Evolutionary conservation across 1,140 invertebrate species (phyloP).

Genomic region (Tetramorium parvispinum): DNA sequence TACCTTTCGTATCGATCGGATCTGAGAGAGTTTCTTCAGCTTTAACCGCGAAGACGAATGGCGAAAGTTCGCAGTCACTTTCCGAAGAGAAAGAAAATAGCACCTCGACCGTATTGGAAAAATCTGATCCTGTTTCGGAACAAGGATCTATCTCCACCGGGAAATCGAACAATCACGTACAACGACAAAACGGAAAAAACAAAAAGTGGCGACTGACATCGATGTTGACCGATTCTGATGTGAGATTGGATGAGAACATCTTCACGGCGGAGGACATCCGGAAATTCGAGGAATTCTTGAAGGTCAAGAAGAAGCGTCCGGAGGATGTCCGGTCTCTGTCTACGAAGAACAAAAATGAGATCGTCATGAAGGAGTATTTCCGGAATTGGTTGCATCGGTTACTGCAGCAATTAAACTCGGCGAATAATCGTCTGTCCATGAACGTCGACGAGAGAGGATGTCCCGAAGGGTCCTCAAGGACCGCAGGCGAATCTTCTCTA

Average conservation of each 20-base stretch:
- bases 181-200: neutral
- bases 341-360: neutral
- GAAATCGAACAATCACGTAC: neutral
- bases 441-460: neutral
- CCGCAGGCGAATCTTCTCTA: neutral
- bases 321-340: constrained; percentile 8
- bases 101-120: neutral
- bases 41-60: constrained; percentile 1
- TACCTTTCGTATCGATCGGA: constrained; percentile 20
- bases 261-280: constrained; percentile 8
- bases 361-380: constrained; percentile 29
- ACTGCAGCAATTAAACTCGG: constrained; percentile 9
- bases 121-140: neutral
- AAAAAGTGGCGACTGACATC: constrained; percentile 4
- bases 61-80: neutral
- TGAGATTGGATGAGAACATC: constrained; percentile 7
- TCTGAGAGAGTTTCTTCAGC: constrained; percentile 7
- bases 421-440: neutral
- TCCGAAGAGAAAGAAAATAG: neutral
- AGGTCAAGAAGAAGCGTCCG: neutral
- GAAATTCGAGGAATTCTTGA: constrained; percentile 7
- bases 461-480: neutral
- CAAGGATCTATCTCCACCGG: neutral
- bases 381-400: constrained; percentile 22
- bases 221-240: neutral